phyloP scores from a whole-genome alignment of 1,140 invertebrate genomes.

The Colletes gigas region DNA sequence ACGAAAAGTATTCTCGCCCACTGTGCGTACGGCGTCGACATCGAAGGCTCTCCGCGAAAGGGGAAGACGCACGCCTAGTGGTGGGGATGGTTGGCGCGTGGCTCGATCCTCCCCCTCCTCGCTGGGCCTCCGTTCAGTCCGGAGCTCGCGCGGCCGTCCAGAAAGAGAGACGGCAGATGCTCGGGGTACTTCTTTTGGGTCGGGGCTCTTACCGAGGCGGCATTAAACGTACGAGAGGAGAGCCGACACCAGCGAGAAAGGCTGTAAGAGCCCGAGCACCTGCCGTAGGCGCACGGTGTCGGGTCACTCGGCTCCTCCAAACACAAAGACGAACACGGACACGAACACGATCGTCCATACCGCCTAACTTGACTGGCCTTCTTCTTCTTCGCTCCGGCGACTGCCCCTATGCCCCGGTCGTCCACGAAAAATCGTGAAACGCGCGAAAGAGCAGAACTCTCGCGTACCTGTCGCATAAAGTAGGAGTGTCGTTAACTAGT shows the following conservation, averaged over 20 bases:
- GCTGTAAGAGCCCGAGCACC: constrained; percentile 63
- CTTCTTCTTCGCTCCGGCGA: neutral
- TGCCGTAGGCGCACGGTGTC: constrained; percentile 64
- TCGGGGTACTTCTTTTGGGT: constrained; percentile 62
- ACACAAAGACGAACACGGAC: too few relatives aligned
- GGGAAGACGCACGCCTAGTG: constrained; percentile 45
- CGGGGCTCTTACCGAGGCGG: constrained; percentile 59
- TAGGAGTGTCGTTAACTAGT: constrained; percentile 54
- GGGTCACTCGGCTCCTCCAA: constrained; percentile 41
- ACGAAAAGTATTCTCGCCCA: too few relatives aligned
- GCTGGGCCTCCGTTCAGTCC: constrained; percentile 34
- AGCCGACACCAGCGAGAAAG: constrained; percentile 63
- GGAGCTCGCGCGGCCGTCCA: constrained; percentile 53
- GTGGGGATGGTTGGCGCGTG: constrained; percentile 69
- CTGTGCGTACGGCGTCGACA: too few relatives aligned
- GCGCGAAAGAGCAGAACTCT: constrained; percentile 47
- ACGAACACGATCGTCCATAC: constrained; percentile 60
- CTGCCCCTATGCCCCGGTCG: constrained; percentile 67
- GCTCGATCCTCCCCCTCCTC: constrained; percentile 48
- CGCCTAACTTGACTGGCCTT: constrained; percentile 49
- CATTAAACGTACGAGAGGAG: constrained; percentile 62
- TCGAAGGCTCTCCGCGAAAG: too few relatives aligned
- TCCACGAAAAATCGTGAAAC: constrained; percentile 60
- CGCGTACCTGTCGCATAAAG: constrained; percentile 61
- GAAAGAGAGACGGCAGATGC: constrained; percentile 51